phyloP scores from a whole-genome alignment of 2,797 vertebrate species.

The Synanceia verrucosa region DNA sequence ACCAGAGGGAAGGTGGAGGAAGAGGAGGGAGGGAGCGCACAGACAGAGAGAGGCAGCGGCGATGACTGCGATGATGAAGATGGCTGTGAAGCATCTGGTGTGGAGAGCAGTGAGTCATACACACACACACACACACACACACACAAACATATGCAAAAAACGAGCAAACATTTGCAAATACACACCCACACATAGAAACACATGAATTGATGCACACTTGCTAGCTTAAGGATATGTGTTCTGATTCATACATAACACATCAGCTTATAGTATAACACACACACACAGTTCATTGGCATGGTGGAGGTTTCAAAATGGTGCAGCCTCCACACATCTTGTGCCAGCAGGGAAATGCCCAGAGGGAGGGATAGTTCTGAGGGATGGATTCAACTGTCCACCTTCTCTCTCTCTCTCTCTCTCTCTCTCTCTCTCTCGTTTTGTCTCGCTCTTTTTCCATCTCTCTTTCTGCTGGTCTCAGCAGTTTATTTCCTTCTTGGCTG shows the following conservation, averaged over 20 bases:
- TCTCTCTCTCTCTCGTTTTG: neutral
- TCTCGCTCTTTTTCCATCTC: conserved; percentile 43
- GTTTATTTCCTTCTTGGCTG: conserved; percentile 25
- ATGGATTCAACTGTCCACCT: conserved; percentile 41
- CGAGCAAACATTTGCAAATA: conserved; percentile 47
- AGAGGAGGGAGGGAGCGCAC: conserved; percentile 56
- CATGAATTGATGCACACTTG: neutral
- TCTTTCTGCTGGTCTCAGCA: conserved; percentile 64
- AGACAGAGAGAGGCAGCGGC: conserved; percentile 66
- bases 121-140: conserved; percentile 3
- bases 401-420: neutral
- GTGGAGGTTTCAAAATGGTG: conserved; percentile 47
- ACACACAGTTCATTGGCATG: conserved; percentile 22
- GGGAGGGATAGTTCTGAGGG: conserved; percentile 54
- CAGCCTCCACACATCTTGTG: conserved; percentile 47
- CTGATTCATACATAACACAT: conserved; percentile 1
- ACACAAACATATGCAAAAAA: conserved; percentile 8
- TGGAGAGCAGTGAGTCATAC: conserved; percentile 70
- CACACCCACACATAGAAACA: conserved; percentile 23
- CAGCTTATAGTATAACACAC: neutral
- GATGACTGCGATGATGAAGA: conserved; percentile 89
- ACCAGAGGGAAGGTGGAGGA: conserved; percentile 70
- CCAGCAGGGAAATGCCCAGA: conserved; percentile 60
- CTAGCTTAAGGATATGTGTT: conserved; percentile 9
- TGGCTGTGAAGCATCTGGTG: conserved; percentile 88